Evolutionary conservation across 1,140 invertebrate species (phyloP).

Genomic region (Epicauta chinensis): DNA sequence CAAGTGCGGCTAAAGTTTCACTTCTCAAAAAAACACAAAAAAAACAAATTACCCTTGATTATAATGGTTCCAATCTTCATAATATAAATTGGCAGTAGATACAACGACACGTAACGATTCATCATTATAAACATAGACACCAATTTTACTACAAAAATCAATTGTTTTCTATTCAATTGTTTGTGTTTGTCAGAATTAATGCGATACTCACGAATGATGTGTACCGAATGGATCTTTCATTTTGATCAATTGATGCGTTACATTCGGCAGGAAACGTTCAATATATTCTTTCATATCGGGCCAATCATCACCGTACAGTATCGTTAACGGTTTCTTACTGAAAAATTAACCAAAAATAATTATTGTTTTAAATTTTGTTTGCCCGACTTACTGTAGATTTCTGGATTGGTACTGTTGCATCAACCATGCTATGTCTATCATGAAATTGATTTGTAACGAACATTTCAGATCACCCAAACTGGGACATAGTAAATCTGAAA

Average conservation of each 20-base stretch:
- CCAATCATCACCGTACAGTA: slow-evolving; percentile 73
- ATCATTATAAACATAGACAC: slow-evolving; percentile 78
- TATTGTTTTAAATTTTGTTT: background rate
- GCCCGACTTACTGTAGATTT: slow-evolving; percentile 37
- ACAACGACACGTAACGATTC: slow-evolving; percentile 77
- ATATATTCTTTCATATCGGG: slow-evolving; percentile 51
- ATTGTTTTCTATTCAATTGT: too few species aligned
- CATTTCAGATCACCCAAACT: slow-evolving; percentile 66
- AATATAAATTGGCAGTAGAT: slow-evolving; percentile 87
- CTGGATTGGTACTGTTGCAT: slow-evolving; percentile 71
- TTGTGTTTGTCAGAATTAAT: too few species aligned
- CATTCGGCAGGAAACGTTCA: slow-evolving; percentile 46
- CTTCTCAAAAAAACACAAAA: too few species aligned
- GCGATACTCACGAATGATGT: slow-evolving; percentile 82
- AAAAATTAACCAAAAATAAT: slow-evolving; percentile 20
- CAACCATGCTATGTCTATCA: slow-evolving; percentile 85
- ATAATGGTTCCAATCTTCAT: slow-evolving; percentile 88
- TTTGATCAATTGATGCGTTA: slow-evolving; percentile 61
- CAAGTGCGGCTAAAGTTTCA: too few species aligned
- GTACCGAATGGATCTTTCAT: slow-evolving; percentile 76
- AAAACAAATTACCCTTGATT: slow-evolving; percentile 70
- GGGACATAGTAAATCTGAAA: slow-evolving; percentile 62
- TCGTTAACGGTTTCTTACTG: slow-evolving; percentile 63
- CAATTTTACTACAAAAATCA: slow-evolving; percentile 75
- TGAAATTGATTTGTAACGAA: slow-evolving; percentile 84